A percentile compares a stretch with the other conserved stretches of the same genome.
Evolutionary conservation across 2,888 invertebrate genomes (phyloP).

Genomic region (Eupithecia tripunctaria): DNA sequence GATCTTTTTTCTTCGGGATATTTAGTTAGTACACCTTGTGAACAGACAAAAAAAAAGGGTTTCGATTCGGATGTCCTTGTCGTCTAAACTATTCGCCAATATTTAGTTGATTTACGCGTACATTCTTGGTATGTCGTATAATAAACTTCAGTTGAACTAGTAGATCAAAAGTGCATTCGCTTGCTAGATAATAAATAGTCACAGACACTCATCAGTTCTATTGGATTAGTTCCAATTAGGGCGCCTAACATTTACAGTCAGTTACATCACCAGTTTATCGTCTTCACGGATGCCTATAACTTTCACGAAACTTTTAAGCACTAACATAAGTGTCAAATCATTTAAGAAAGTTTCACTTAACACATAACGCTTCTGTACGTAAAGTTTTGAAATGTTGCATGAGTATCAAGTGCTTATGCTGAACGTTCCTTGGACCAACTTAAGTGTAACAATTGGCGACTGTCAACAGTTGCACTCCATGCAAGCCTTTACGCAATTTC

Average conservation of each 20-base stretch:
- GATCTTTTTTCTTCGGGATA: background rate
- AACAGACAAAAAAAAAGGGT: background rate
- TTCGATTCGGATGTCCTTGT: background rate
- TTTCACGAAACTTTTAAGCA: conserved; percentile 37
- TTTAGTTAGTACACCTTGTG: background rate
- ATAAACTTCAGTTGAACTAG: background rate
- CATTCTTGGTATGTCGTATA: background rate
- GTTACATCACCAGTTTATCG: conserved; percentile 30
- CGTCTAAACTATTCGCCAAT: background rate
- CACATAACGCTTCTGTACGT: conserved; percentile 33
- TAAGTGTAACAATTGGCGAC: conserved; percentile 45
- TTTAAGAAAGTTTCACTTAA: conserved; percentile 40
- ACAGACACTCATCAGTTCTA: conserved; percentile 18
- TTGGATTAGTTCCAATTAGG: conserved; percentile 50
- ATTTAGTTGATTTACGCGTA: background rate
- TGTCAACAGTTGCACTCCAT: conserved; percentile 43
- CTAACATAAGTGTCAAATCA: conserved; percentile 29
- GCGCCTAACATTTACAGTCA: conserved; percentile 47
- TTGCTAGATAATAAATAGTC: conserved; percentile 10
- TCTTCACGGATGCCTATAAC: conserved; percentile 36
- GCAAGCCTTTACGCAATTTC: conserved; percentile 36
- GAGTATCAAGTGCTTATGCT: conserved; percentile 40
- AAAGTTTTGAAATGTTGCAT: conserved; percentile 38
- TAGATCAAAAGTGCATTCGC: conserved; percentile 5
- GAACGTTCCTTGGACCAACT: conserved; percentile 41